Percentiles rank a stretch among this genome's conserved stretches.
These are phyloP conservation scores for Conopomorpha cramerella DNA, from an alignment of 1,140 invertebrate species.

Conservation along the genomic window DNA sequence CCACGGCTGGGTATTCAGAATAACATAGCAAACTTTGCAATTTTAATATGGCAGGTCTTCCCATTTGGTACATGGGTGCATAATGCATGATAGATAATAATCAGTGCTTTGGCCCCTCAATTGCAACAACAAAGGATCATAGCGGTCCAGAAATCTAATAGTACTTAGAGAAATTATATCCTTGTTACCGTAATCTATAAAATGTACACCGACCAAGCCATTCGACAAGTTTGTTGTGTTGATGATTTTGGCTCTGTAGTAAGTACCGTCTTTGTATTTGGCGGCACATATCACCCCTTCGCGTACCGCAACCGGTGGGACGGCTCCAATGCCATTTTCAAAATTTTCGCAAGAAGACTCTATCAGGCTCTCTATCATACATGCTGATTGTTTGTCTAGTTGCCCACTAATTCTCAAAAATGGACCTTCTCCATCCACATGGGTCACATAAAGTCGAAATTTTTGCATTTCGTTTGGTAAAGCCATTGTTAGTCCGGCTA, in stretches of 20 bases:
- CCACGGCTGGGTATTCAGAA: constrained; percentile 43
- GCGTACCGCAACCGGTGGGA: constrained; percentile 32
- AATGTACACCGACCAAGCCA: constrained; percentile 63
- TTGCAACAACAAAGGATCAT: constrained; percentile 53
- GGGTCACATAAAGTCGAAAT: constrained; percentile 63
- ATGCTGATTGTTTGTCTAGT: constrained; percentile 58
- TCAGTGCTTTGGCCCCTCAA: constrained; percentile 61
- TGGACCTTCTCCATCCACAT: constrained; percentile 66
- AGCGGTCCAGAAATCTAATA: constrained; percentile 60
- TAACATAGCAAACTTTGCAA: constrained; percentile 56
- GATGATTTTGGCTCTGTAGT: constrained; percentile 65
- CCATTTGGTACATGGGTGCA: constrained; percentile 52
- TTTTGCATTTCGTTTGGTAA: constrained; percentile 22
- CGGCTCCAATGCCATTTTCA: constrained; percentile 42
- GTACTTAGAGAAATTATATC: constrained; percentile 60
- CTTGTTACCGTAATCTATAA: constrained; percentile 74
- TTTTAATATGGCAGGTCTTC: constrained; percentile 48
- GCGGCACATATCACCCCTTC: constrained; percentile 65
- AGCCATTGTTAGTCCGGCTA: constrained; percentile 21
- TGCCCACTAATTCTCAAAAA: constrained; percentile 73
- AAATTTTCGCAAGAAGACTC: constrained; percentile 42
- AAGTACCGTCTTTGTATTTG: constrained; percentile 66
- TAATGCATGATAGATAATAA: constrained; percentile 62
- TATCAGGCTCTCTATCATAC: constrained; percentile 63
- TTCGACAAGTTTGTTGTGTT: constrained; percentile 42